Base-by-base conservation (phyloP, 2,888 invertebrate genomes). In the Morpho achilles region DNA sequence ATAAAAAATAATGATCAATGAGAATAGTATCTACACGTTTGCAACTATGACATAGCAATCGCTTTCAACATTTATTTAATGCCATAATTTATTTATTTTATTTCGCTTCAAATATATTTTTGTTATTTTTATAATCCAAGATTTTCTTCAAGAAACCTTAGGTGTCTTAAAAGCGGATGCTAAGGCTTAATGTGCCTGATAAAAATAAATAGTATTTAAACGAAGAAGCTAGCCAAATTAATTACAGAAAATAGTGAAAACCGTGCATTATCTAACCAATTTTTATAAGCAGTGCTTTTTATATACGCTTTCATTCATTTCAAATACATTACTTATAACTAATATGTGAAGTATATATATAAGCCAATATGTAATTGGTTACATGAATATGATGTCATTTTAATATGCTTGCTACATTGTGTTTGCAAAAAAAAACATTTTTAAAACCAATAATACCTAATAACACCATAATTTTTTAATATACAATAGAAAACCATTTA, bases 221-320 rank as follows among this genome's bases (percentile, higher is more conserved):
- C 32, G 72, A 82, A 78, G 69, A 86, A 89, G 87, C 87, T 72
- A 76, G 83, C 83, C 86, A 87, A 87, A 77, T 74, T 78, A 79
- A 75, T 73, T 76, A 80, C 75, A 80, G 61, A 74, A 75, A 73
- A 67, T 62, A 67, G 77, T 86, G 88, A 88, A 82, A 72, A 79
- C 69, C 88, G 88, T 90, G 89, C 89, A 84, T 69, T 72, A 67
- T 76, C 77, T 80, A 80, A 79, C 76, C 80, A 79, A 76, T 80
- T 79, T 32, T 80, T 81, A 78, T 75, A 89, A 87, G 89, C 89
- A 84, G 88, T 89, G 89, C 88, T 54, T 82, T n/a, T 69, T 82
- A 79, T 81, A 75, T 80, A 84, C 76, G 79, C 80, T 51, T 53
- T 56, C 53, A 75, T 71, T 60, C 53, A 44, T 50, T 56, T 48